Evolutionary conservation across 2,888 invertebrate species (phyloP).

Genomic region (Camponotus fellah): DNA sequence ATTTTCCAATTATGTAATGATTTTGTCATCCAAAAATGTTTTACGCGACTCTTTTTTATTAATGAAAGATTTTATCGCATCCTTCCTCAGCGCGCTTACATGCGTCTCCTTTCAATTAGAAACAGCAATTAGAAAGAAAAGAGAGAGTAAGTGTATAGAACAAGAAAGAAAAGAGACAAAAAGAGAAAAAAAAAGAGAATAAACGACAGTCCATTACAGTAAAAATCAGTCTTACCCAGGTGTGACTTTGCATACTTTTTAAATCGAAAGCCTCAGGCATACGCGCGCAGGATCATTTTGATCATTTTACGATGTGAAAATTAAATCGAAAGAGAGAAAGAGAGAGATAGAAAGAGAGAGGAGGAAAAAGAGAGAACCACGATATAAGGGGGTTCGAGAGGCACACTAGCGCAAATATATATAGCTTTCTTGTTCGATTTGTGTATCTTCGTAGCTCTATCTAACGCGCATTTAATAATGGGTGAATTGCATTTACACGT

Average conservation of each 20-base stretch:
- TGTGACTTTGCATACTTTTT: slow-evolving; percentile 78
- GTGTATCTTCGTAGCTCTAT: slow-evolving; percentile 36
- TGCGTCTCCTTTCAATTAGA: slow-evolving; percentile 14
- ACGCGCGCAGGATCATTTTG: slow-evolving; percentile 77
- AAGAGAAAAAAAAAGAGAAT: slow-evolving; percentile 28
- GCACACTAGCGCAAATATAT: slow-evolving; percentile 66
- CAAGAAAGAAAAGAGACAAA: neutral
- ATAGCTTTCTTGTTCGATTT: slow-evolving; percentile 24
- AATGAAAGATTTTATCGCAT: slow-evolving; percentile 22
- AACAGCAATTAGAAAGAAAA: slow-evolving; percentile 10
- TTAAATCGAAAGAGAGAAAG: slow-evolving; percentile 48
- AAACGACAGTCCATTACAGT: slow-evolving; percentile 71
- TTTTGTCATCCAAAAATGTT: slow-evolving; percentile 25
- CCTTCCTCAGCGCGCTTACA: neutral
- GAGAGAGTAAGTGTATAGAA: neutral
- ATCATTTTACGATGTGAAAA: slow-evolving; percentile 62
- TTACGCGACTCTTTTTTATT: slow-evolving; percentile 18
- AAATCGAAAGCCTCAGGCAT: slow-evolving; percentile 82
- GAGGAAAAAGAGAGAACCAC: slow-evolving; percentile 38
- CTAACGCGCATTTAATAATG: slow-evolving; percentile 19
- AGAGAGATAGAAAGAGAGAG: neutral
- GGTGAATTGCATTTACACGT: slow-evolving; percentile 20
- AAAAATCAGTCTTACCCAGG: slow-evolving; percentile 81
- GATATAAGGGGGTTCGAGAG: slow-evolving; percentile 69
- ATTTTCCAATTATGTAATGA: slow-evolving; percentile 19